phyloP scores from a whole-genome alignment of 2,888 invertebrate genomes.

The Anticlea derivata region DNA sequence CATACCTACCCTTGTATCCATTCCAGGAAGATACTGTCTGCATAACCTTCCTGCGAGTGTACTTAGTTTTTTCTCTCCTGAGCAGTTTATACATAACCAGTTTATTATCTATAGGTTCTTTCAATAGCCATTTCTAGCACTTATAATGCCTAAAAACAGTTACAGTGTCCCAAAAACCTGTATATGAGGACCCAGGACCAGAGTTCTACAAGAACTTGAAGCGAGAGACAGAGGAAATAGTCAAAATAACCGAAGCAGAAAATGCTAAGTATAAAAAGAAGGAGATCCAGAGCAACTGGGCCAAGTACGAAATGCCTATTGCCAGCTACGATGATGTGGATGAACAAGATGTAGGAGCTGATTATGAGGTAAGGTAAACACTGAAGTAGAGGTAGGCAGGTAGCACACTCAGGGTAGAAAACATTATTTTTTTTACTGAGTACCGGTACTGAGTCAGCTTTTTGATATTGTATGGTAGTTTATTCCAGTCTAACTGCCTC shows the following conservation, averaged over 20 bases:
- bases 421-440: too few species aligned
- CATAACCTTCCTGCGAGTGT: too few species aligned
- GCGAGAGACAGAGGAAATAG: conserved; percentile 73
- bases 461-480: too few species aligned
- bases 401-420: too few species aligned
- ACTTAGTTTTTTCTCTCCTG: too few species aligned
- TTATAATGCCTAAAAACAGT: conserved; percentile 23
- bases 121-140: not conserved
- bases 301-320: conserved; percentile 77
- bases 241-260: conserved; percentile 74
- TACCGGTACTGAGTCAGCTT: too few species aligned
- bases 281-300: conserved; percentile 79
- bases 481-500: too few species aligned
- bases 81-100: too few species aligned
- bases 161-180: conserved; percentile 59
- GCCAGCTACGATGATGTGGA: conserved; percentile 75
- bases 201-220: conserved; percentile 72
- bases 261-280: conserved; percentile 75
- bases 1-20: too few species aligned
- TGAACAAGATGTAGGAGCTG: conserved; percentile 74
- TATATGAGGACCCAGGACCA: conserved; percentile 63
- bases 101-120: too few species aligned
- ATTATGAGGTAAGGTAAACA: conserved; percentile 68
- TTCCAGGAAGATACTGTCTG: too few species aligned
- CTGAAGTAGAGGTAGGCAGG: too few species aligned